phyloP scores from a whole-genome alignment of 2,797 vertebrate genomes.

The Karalla daura region DNA sequence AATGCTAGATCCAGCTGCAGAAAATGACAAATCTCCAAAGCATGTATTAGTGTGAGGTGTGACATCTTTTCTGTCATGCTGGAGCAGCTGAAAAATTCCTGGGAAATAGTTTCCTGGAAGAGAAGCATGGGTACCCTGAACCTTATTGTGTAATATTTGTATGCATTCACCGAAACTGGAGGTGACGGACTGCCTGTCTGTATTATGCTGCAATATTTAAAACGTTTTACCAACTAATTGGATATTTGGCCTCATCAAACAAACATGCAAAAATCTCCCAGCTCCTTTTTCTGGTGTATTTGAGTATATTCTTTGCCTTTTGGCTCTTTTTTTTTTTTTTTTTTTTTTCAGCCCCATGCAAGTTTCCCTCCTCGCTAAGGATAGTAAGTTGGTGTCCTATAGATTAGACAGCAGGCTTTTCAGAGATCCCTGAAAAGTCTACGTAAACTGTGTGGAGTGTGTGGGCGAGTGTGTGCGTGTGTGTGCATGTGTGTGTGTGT shows the following conservation, averaged over 20 bases:
- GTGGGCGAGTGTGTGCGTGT: background rate
- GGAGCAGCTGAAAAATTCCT: too few species aligned
- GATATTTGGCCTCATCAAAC: background rate
- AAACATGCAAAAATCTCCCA: background rate
- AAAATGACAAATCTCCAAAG: too few species aligned
- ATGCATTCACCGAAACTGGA: background rate
- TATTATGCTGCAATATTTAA: too few species aligned
- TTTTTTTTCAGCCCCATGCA: slow-evolving; percentile 23
- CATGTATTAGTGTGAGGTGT: too few species aligned
- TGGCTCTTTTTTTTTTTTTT: background rate
- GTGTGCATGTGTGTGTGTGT: slow-evolving; percentile 13
- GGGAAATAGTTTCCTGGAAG: too few species aligned
- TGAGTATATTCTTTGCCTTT: background rate
- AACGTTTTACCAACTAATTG: too few species aligned
- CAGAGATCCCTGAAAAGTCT: slow-evolving; percentile 41
- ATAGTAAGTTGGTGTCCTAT: slow-evolving; percentile 47
- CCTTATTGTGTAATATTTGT: too few species aligned
- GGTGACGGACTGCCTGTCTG: background rate
- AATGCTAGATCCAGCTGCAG: too few species aligned
- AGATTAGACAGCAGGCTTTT: slow-evolving; percentile 53
- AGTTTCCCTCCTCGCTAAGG: slow-evolving; percentile 57
- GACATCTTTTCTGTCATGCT: too few species aligned
- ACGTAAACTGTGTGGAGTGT: background rate
- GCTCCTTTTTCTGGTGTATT: background rate
- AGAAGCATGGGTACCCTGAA: too few species aligned